Evolutionary conservation across 2,888 invertebrate genomes (phyloP), one percentile per base, ranked within the genome.

Genomic region (Acanthopleura granulata): DNA sequence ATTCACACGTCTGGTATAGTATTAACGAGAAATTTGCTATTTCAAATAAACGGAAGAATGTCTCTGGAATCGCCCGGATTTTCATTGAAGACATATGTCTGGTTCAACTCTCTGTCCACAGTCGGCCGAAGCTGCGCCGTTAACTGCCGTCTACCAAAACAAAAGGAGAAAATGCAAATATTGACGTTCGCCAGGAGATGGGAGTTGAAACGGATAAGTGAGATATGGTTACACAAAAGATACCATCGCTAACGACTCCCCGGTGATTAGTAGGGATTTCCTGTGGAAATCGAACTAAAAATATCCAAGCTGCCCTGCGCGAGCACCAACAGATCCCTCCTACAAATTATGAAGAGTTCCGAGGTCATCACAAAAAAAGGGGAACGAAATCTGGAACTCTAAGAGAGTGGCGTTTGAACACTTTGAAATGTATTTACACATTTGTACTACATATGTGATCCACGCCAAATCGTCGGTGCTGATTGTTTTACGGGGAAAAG

Each of bases 181-280:
- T 66, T 66, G 18, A 27, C 25, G 25, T 27, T 16, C 22, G 29
- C 12, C 25, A 18, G 57, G 57, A 57, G 57, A 57, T 57, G 57
- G 57, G 57, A 57, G 57, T 66, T 27, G 22, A 66, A 27, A 66
- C 66, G 66, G 66, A 66, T 66, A 66, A 66, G 66, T 66, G 66
- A 66, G 66, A 66, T 66, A 66, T 66, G 29, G 66, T 66, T 66
- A 66, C 66, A 66, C 66, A 66, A 66, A 66, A 66, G 66, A 66
- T 66, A 66, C 22, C 25, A 66, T 66, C 66, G 6, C 22, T 16
- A 66, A 22, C 66, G 66, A 25, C 66, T 22, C 27, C 66, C 66
- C 25, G 66, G 25, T 25, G 66, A 66, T 66, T 66, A 66, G 29
- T 25, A 6, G 16, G 27, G 16, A 25, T 66, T 66, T 66, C 66